Evolutionary conservation across 2,888 invertebrate genomes (phyloP), one percentile per base, ranked within the genome.

Genomic region (Drosophila suboccidentalis): DNA sequence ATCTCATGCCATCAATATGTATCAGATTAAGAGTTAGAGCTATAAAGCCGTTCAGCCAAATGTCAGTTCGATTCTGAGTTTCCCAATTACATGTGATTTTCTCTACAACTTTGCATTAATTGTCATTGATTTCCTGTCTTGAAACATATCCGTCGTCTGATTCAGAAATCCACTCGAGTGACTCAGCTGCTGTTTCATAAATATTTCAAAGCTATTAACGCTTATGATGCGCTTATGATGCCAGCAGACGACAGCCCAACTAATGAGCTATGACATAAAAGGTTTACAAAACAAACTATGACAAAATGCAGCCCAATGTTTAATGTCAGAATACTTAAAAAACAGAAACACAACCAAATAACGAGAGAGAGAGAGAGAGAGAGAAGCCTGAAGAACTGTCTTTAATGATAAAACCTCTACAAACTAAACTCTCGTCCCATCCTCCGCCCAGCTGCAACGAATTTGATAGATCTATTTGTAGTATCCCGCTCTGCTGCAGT

Each of bases 381-480:
- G 47, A 19, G 22, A 39, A 32, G 47, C 47, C 29, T 29, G 69
- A 64, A 84, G 55, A 65, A 61, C 44, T 44, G 54, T 65, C 63
- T 70, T 67, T 82, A 71, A 83, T 64, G 80, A 75, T 64, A 72
- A 67, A 82, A 80, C 82, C 82, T 77, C 77, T 58, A 66, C 57
- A 66, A 36, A 70, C 68, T 69, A 73, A 62, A 51, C 32, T 65
- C 54, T 62, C 71, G 44, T 36, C 19, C 22, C 55, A 29, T 36
- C 36, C 39, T 34, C 32, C 39, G 29, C 59, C 43, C 64, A 70
- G 85, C 86, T 79, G 75, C 67, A 65, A 74, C 71, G 68, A 80
- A 77, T 84, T 88, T 89, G 82, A 86, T 86, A 84, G 82, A 90
- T 90, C 87, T 82, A 90, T 90, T 90, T 90, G 90, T 89, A 90